Evolutionary conservation across 2,797 vertebrate genomes (phyloP).

Genomic region (Karalla daura): DNA sequence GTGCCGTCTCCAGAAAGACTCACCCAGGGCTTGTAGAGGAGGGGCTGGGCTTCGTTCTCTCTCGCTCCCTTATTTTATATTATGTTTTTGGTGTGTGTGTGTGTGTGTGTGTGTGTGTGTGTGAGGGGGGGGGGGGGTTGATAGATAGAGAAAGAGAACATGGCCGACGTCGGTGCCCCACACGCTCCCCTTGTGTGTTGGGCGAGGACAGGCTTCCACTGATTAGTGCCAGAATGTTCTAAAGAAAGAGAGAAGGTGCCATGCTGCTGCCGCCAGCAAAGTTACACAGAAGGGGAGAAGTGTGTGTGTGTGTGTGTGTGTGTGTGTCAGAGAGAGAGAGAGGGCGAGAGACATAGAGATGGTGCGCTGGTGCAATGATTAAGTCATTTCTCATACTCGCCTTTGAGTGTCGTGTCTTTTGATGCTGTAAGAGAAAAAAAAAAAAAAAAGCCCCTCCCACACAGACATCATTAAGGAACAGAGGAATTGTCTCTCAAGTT

Average conservation of each 20-base stretch:
- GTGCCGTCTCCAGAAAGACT: slow-evolving; percentile 74
- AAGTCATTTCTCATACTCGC: slow-evolving; percentile 73
- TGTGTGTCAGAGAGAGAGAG: slow-evolving; percentile 34
- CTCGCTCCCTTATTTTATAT: background rate
- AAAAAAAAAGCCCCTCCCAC: slow-evolving; percentile 63
- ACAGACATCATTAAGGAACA: slow-evolving; percentile 77
- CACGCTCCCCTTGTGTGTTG: slow-evolving; percentile 36
- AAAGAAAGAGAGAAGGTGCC: slow-evolving; percentile 72
- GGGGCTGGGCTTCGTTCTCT: slow-evolving; percentile 12
- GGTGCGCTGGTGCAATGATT: slow-evolving; percentile 68
- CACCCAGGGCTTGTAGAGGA: slow-evolving; percentile 54
- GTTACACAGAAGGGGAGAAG: slow-evolving; percentile 62
- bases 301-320: slow-evolving; percentile 34
- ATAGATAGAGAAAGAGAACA: slow-evolving; percentile 53
- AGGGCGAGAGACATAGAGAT: slow-evolving; percentile 37
- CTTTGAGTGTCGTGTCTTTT: slow-evolving; percentile 74
- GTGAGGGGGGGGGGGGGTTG: background rate
- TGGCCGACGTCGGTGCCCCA: slow-evolving; percentile 52
- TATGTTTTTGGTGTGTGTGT: too few species aligned
- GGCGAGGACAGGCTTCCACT: slow-evolving; percentile 72
- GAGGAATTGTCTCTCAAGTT: slow-evolving; percentile 71
- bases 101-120: too few species aligned
- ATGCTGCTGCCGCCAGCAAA: slow-evolving; percentile 67
- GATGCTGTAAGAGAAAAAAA: slow-evolving; percentile 61
- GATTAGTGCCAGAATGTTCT: slow-evolving; percentile 73